Percentiles rank a stretch among this genome's conserved stretches.
Conservation (phyloP, 2,797 vertebrate species). For the Poeciliopsis presidionis region DNA sequence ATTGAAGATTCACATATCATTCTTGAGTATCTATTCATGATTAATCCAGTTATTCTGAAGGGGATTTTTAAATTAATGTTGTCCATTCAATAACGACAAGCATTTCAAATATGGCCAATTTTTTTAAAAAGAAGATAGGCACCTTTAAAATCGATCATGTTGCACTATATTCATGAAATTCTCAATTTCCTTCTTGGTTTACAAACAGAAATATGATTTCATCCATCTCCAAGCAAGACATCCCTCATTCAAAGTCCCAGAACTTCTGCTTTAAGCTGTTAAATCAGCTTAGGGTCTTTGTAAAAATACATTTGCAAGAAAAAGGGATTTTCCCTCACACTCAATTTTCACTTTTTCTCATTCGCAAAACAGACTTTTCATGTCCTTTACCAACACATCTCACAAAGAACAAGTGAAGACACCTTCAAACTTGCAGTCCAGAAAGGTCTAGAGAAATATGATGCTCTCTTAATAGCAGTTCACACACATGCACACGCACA, state of each 20-base stretch:
- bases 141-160: neutral
- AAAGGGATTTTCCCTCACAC: neutral
- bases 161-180: neutral
- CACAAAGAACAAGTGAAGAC: conserved; percentile 54
- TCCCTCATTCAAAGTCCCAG: neutral
- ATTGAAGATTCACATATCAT: neutral
- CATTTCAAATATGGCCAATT: neutral
- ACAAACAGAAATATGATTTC: neutral
- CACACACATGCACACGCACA: neutral
- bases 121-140: neutral
- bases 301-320: neutral
- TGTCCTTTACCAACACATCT: conserved; percentile 53
- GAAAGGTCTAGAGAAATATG: conserved; percentile 33
- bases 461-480: conserved; percentile 32
- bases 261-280: neutral
- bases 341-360: neutral
- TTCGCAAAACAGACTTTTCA: conserved; percentile 30
- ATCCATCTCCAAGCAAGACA: neutral
- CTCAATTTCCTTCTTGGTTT: neutral
- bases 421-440: conserved; percentile 40
- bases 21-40: neutral
- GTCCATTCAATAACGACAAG: neutral
- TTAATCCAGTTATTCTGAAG: neutral
- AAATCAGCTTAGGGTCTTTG: neutral
- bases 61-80: neutral